Base-by-base conservation (phyloP, 2,888 invertebrate species). In the Lasioglossum zephyrum region DNA sequence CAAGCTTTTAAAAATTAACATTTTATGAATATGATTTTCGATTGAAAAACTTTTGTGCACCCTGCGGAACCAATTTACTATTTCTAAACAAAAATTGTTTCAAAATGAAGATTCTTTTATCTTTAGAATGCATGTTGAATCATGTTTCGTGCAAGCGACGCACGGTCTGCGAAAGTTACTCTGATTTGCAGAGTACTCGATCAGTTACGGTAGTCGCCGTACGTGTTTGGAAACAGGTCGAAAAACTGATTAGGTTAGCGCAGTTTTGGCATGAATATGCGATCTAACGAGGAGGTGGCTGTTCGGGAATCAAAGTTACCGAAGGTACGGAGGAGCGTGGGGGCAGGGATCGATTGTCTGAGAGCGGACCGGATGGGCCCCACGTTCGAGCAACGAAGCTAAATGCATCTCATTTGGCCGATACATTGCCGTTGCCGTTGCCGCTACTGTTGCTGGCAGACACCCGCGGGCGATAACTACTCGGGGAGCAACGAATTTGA, bases 401-500 rank as follows among this genome's bases (percentile, higher is more conserved):
- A 77, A 88, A 84, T 44, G 82, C 81, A 82, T 88, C 60, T 80
- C 60, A 72, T 84, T 73, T 66, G 53, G 60, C 16, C 60, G 81
- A 73, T 44, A 49, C 53, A 53, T 84, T 78, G 9, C 57, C 11
- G 57, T 84, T 78, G 9, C 57, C 11, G 57, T 57, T 57, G n/a
- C 57, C 9, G 11, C n/a, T 57, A n/a, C 49, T n/a, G 57, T 84
- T 78, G 74, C 66, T 18, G 63, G 36, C 49, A 72, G 78, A 69
- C 79, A 60, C 44, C 77, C 26, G 41, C 49, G 82, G 83, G 82
- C 69, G 77, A 83, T 84, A 85, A 85, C 89, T 85, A 76, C 69
- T 78, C 85, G 82, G 57, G 82, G 66, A 74, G 82, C 85, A 87
- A 87, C 84, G 86, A 90, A 89, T 89, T 91, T 81, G 87, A 89